These are phyloP conservation scores for Sarcophaga bullata DNA, from an alignment of 1,140 invertebrate species.

Conservation along the genomic window DNA sequence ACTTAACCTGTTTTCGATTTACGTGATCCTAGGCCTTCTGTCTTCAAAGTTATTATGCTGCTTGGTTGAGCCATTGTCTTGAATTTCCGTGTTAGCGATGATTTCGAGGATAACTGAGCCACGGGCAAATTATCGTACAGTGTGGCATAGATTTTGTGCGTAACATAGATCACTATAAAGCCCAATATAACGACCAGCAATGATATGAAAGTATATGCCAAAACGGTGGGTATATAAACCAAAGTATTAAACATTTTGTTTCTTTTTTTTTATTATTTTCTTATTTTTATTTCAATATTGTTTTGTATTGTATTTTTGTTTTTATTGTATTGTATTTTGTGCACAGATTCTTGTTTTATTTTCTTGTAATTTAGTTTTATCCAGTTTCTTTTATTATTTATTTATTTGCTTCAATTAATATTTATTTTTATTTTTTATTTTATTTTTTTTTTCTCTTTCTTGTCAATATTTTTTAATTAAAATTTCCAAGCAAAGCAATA, in stretches of 20 bases:
- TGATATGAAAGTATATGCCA: constrained; percentile 58
- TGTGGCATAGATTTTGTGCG: constrained; percentile 60
- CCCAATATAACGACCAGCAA: constrained; percentile 59
- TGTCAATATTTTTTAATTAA: constrained; percentile 22
- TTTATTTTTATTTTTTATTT: neutral
- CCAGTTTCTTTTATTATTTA: neutral
- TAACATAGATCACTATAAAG: constrained; percentile 62
- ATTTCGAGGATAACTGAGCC: constrained; percentile 20
- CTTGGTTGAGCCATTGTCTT: too few relatives aligned
- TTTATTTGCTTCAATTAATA: neutral
- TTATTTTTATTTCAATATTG: neutral
- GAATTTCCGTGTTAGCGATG: neutral
- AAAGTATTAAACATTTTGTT: constrained; percentile 60
- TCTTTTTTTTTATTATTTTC: neutral
- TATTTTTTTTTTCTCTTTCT: neutral
- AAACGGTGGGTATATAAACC: constrained; percentile 60
- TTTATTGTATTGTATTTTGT: constrained; percentile 24
- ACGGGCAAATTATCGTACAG: constrained; percentile 61
- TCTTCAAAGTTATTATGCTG: too few relatives aligned
- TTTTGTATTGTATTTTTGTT: neutral
- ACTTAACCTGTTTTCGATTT: too few relatives aligned
- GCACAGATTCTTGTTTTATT: neutral
- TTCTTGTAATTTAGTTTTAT: constrained; percentile 8
- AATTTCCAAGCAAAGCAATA: neutral
- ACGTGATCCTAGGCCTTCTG: too few relatives aligned